Percentiles rank a stretch among this genome's conserved stretches.
Conservation (phyloP, 2,797 vertebrate genomes). For the Poeciliopsis turneri region DNA sequence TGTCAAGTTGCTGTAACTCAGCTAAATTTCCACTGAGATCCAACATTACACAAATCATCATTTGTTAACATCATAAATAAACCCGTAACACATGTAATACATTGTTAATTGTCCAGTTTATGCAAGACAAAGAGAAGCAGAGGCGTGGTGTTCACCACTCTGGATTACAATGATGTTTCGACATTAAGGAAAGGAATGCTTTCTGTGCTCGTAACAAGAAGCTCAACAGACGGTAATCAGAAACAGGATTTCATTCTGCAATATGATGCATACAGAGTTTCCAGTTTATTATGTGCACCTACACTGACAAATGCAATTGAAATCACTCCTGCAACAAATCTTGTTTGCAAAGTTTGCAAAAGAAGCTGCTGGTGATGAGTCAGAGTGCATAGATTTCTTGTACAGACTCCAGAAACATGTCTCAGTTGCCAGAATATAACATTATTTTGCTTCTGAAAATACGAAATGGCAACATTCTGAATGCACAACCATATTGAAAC, state of each 20-base stretch:
- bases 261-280: slow-evolving; percentile 9
- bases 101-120: slow-evolving; percentile 71
- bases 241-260: slow-evolving; percentile 10
- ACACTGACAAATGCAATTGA: slow-evolving; percentile 8
- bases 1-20: slow-evolving; percentile 70
- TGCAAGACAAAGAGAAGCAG: slow-evolving; percentile 36
- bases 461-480: not conserved
- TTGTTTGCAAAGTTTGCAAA: slow-evolving; percentile 4
- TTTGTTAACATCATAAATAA: slow-evolving; percentile 78
- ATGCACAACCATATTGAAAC: not conserved
- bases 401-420: not conserved
- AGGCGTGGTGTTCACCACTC: slow-evolving; percentile 53
- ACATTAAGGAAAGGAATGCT: slow-evolving; percentile 22
- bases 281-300: slow-evolving; percentile 21
- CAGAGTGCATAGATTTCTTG: not conserved
- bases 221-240: slow-evolving; percentile 3
- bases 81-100: slow-evolving; percentile 66
- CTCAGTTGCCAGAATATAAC: not conserved
- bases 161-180: slow-evolving; percentile 43
- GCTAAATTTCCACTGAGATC: slow-evolving; percentile 64
- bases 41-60: slow-evolving; percentile 67
- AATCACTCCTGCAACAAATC: slow-evolving; percentile 6
- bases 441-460: not conserved
- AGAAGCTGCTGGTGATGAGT: not conserved
- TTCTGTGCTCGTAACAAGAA: slow-evolving; percentile 35